Evolutionary conservation across 2,888 invertebrate genomes (phyloP).

Genomic region (Dasysyrphus tricinctus): DNA sequence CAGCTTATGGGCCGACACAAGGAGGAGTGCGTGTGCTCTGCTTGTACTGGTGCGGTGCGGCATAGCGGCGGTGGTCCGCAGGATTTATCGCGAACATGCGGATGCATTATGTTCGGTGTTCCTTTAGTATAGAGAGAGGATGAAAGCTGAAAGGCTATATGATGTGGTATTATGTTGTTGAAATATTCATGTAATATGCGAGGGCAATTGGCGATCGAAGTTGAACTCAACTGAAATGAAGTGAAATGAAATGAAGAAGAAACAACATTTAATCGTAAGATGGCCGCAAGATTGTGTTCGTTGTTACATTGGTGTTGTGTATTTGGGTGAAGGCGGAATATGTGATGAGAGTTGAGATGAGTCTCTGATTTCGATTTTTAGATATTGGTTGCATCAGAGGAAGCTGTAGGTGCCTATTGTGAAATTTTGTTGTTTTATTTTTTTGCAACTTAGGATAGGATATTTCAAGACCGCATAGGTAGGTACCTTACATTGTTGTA

Average conservation of each 20-base stretch:
- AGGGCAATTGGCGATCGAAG: constrained; percentile 70
- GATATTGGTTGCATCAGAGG: not conserved
- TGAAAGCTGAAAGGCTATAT: constrained; percentile 3
- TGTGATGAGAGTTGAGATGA: constrained; percentile 1
- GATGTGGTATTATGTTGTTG: constrained; percentile 61
- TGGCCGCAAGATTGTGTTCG: constrained; percentile 33
- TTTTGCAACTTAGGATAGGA: not conserved
- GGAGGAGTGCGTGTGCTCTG: constrained; percentile 41
- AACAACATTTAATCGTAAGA: constrained; percentile 33
- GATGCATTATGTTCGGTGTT: constrained; percentile 73
- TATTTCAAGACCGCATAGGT: not conserved
- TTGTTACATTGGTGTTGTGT: not conserved
- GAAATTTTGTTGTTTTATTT: not conserved
- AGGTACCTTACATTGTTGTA: not conserved
- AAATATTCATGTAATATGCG: constrained; percentile 69
- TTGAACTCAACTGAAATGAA: not conserved
- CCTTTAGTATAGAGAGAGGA: constrained; percentile 32
- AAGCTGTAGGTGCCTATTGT: not conserved
- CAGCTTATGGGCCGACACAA: constrained; percentile 4
- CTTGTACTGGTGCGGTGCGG: constrained; percentile 40
- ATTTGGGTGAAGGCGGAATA: constrained; percentile 19
- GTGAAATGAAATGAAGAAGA: constrained; percentile 7
- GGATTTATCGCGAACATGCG: constrained; percentile 74
- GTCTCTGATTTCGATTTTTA: constrained; percentile 34
- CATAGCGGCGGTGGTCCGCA: constrained; percentile 37